Conservation (phyloP, 2,888 invertebrate genomes). For the Ctena decussata region DNA sequence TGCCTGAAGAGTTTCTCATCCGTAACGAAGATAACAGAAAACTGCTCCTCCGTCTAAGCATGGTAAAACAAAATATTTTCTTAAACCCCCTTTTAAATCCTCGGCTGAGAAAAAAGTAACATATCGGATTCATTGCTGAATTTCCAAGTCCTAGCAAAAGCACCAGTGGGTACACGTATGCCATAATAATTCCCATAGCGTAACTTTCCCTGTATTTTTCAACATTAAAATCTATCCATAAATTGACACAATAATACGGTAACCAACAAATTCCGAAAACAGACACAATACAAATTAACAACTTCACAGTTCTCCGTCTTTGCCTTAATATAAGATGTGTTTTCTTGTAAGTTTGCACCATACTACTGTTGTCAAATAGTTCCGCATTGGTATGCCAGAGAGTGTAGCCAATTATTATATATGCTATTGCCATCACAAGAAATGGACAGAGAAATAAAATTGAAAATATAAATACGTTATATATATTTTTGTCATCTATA, state of each 20-base stretch:
- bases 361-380: conserved; percentile 44
- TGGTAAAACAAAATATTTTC: conserved; percentile 69
- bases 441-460: conserved; percentile 74
- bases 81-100: conserved; percentile 77
- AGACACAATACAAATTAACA: conserved; percentile 75
- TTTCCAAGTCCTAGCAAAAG: conserved; percentile 79
- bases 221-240: conserved; percentile 79
- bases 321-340: conserved; percentile 71
- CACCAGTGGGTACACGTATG: conserved; percentile 75
- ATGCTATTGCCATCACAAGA: conserved; percentile 73
- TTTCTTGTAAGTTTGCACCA: conserved; percentile 52
- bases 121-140: conserved; percentile 82
- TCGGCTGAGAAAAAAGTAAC: conserved; percentile 81
- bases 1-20: conserved; percentile 22
- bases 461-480: conserved; percentile 74
- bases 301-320: conserved; percentile 76
- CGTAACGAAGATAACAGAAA: conserved; percentile 48
- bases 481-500: conserved; percentile 67
- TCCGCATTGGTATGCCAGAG: conserved; percentile 72
- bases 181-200: conserved; percentile 22
- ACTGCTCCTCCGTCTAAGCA: conserved; percentile 39
- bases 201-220: not conserved
- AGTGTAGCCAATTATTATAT: conserved; percentile 72
- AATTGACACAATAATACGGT: conserved; percentile 80
- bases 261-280: conserved; percentile 79